Evolutionary conservation across 2,888 invertebrate genomes (phyloP).

Genomic region (Drosophila bunnanda): DNA sequence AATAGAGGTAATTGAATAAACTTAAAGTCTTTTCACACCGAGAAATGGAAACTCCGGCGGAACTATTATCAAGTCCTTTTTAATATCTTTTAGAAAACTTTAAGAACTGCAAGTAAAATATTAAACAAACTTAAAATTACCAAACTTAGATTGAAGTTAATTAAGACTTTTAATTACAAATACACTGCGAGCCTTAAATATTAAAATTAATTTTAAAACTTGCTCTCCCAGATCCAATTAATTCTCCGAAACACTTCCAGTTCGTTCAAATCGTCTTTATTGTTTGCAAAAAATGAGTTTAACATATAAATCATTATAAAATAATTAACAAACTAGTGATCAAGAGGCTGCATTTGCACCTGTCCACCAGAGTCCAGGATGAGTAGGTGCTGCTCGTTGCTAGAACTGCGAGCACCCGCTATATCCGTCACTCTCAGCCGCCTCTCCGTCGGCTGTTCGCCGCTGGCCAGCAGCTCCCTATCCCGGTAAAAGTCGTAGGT

Average conservation of each 20-base stretch:
- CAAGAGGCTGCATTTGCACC: conserved; percentile 64
- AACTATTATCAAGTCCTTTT: background rate
- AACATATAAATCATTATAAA: conserved; percentile 35
- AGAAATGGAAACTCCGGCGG: background rate
- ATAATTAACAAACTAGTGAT: conserved; percentile 53
- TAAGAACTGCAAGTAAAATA: rapidly evolving
- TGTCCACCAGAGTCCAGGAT: conserved; percentile 61
- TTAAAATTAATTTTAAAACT: background rate
- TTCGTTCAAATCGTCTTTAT: conserved; percentile 17
- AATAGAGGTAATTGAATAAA: too few relatives aligned
- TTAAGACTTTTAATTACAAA: background rate
- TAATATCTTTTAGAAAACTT: background rate
- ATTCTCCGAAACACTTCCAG: too few relatives aligned
- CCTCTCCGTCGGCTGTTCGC: conserved; percentile 1
- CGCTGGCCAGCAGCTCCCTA: conserved; percentile 59
- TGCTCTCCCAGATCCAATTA: background rate
- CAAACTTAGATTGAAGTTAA: rapidly evolving
- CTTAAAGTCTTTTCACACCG: too few relatives aligned
- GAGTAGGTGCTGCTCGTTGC: conserved; percentile 64
- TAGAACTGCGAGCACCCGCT: conserved; percentile 62
- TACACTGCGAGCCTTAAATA: background rate
- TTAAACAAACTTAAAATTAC: too few relatives aligned
- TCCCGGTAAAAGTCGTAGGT: conserved; percentile 82
- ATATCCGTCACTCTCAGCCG: conserved; percentile 60
- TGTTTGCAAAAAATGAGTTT: conserved; percentile 17